Evolutionary conservation across 2,888 invertebrate genomes (phyloP), one percentile per base, ranked within the genome.

Genomic region (Acronicta leporina): DNA sequence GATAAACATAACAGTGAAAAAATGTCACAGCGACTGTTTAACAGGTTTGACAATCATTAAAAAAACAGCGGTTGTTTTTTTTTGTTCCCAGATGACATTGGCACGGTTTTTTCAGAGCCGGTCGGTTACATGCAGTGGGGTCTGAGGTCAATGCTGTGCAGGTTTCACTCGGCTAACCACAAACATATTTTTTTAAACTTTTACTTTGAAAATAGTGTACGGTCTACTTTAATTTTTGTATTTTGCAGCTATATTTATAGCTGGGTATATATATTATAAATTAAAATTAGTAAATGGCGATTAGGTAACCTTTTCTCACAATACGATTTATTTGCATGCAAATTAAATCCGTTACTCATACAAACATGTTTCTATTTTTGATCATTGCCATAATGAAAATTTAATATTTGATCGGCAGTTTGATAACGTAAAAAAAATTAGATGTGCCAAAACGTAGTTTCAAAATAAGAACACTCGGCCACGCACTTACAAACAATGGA

Each of bases 121-220:
- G 79, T 77, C 75, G 63, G 78, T 83, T 79, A 78, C 73, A 79
- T 75, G 56, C 68, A 56, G 61, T 73, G 71, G 79, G 73, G 74
- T 75, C 77, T 74, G 72, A 81, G 87, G 87, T 88, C 88, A 88
- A 83, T 84, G 77, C 67, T 81, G 77, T 67, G 51, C 66, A 66
- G 71, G 80, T 83, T 84, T 79, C 75, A 73, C 66, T 73, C 42
- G 35, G 48, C 44, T 61, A 50, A 55, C 55, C 11, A 35, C 10
- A 42, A 30, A 10, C 30, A 35, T 51, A 20, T 44, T 43, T 25
- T 43, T 66, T 57, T 53, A 10, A 14, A 48, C 5, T 35, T 20
- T 60, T 16, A 10, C 4, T 62, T 48, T 8, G 10, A 13, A 16
- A 13, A 13, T 5, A 9, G 2, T 0, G 5, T 30, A 10, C 33